These are phyloP conservation scores for Goniozus legneri DNA, from an alignment of 1,140 invertebrate genomes.

Conservation along the genomic window DNA sequence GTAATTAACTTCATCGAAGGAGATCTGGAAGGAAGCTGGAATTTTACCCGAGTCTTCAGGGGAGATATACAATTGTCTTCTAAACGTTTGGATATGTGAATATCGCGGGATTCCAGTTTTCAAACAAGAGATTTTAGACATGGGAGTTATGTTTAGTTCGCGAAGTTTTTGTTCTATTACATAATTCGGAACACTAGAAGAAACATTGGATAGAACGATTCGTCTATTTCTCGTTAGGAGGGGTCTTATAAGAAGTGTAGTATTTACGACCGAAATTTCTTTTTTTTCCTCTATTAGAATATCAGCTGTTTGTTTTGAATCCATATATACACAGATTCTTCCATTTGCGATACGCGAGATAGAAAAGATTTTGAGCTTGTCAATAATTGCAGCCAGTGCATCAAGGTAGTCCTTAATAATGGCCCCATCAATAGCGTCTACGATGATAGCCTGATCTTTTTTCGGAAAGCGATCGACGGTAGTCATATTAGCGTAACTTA, in stretches of 20 bases:
- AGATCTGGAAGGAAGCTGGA: background rate
- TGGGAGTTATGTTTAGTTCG: background rate
- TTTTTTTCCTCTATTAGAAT: background rate
- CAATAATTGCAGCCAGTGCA: background rate
- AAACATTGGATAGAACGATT: background rate
- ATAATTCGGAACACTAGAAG: background rate
- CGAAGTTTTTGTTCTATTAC: background rate
- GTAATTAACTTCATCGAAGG: background rate
- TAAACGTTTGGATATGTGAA: background rate
- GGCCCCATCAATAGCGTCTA: background rate
- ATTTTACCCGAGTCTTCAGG: background rate
- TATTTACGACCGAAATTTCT: background rate
- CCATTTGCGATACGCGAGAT: slow-evolving; percentile 1
- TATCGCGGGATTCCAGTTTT: background rate
- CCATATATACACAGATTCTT: background rate
- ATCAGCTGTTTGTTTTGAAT: background rate
- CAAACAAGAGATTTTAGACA: background rate
- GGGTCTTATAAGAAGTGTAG: background rate
- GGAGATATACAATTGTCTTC: background rate
- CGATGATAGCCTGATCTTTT: background rate
- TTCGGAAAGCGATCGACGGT: background rate
- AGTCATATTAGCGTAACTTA: no score
- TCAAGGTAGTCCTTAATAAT: background rate
- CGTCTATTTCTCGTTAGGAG: background rate
- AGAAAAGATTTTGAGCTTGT: background rate